phyloP scores from a whole-genome alignment of 2,113 vertebrate genomes.

The Argyrosomus japonicus region DNA sequence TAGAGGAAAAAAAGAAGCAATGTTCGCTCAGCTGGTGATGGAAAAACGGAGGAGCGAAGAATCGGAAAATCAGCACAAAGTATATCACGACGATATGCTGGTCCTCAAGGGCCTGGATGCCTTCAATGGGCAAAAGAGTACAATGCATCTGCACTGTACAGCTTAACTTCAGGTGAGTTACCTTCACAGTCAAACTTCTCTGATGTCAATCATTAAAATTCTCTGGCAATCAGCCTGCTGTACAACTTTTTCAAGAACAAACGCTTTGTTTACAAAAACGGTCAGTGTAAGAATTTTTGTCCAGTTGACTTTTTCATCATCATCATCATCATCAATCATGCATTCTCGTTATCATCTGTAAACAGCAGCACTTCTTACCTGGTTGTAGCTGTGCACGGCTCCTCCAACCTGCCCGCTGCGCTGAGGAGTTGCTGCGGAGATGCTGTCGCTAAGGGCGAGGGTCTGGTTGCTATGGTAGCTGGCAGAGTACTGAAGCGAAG shows the following conservation, averaged over 20 bases:
- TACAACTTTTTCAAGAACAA: neutral
- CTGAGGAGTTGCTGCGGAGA: constrained; percentile 85
- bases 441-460: constrained; percentile 91
- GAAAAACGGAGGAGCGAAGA: neutral
- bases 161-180: constrained; percentile 22
- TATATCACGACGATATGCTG: neutral
- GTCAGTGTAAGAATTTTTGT: neutral
- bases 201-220: neutral
- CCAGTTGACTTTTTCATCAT: neutral
- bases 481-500: constrained; percentile 97
- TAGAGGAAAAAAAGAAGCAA: neutral
- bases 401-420: constrained; percentile 91
- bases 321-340: neutral
- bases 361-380: constrained; percentile 86
- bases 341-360: neutral
- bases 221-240: neutral
- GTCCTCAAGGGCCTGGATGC: neutral
- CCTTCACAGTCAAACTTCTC: neutral
- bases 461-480: constrained; percentile 99
- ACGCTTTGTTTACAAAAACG: neutral
- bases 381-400: constrained; percentile 95
- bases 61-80: neutral
- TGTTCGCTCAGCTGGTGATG: constrained; percentile 14
- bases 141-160: neutral
- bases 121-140: neutral